Conservation (phyloP, 2,113 vertebrate species). For the Heterotis niloticus region DNA sequence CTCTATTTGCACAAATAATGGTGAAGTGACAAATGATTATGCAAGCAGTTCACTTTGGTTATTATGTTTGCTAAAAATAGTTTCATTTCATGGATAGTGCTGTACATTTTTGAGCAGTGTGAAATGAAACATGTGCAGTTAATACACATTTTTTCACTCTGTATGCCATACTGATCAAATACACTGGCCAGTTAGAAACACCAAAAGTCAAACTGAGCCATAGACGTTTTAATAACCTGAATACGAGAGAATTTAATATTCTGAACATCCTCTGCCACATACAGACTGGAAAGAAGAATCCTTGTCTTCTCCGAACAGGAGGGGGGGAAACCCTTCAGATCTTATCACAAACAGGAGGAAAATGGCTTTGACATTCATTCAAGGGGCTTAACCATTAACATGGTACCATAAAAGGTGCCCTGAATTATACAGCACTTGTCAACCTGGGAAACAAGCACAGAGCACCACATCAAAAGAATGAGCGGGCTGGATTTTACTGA, state of each 20-base stretch:
- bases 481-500: constrained; percentile 49
- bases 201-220: too few relatives aligned
- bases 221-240: too few relatives aligned
- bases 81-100: too few relatives aligned
- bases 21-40: too few relatives aligned
- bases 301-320: neutral
- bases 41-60: too few relatives aligned
- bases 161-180: too few relatives aligned
- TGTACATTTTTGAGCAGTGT: too few relatives aligned
- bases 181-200: too few relatives aligned
- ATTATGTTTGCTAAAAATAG: too few relatives aligned
- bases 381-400: constrained; percentile 9
- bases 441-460: constrained; percentile 51
- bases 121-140: too few relatives aligned
- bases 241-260: neutral
- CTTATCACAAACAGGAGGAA: neutral
- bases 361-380: neutral
- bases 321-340: neutral
- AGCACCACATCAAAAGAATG: constrained; percentile 43
- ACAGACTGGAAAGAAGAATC: neutral
- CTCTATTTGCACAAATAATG: too few relatives aligned
- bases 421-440: constrained; percentile 33
- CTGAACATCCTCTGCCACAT: neutral
- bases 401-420: neutral
- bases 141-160: too few relatives aligned